Conservation (phyloP, 2,113 vertebrate genomes). For the Hyaena hyaena region DNA sequence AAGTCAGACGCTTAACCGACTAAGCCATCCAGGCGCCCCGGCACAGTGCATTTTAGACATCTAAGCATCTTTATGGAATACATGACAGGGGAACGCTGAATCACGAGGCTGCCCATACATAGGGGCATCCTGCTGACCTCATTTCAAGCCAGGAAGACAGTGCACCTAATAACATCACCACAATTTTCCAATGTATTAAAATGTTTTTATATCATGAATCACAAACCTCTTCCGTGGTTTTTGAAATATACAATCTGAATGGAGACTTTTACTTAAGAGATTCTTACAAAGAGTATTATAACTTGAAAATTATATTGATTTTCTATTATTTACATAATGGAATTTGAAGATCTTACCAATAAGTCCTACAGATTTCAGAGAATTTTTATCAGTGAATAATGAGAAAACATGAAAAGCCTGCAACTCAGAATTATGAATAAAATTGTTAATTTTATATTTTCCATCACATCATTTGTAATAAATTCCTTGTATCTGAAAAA, state of each 20-base stretch:
- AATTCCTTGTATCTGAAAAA: not conserved
- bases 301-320: conserved; percentile 61
- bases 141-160: not conserved
- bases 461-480: conserved; percentile 57
- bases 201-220: conserved; percentile 63
- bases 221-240: conserved; percentile 45
- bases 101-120: not conserved
- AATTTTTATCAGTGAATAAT: conserved; percentile 68
- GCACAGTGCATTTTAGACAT: conserved; percentile 72
- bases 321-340: conserved; percentile 69
- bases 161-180: not conserved
- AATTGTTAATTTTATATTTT: conserved; percentile 77
- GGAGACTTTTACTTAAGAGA: not conserved
- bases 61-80: conserved; percentile 74
- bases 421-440: conserved; percentile 54
- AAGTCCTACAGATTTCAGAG: conserved; percentile 70
- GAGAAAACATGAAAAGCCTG: conserved; percentile 73
- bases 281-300: conserved; percentile 60
- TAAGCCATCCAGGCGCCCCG: no score
- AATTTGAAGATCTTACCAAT: conserved; percentile 50
- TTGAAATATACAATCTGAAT: conserved; percentile 31
- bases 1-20: no score
- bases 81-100: not conserved
- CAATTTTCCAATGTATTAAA: conserved; percentile 39
- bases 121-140: conserved; percentile 6